These are phyloP conservation scores for Biston betularia DNA, from an alignment of 2,888 invertebrate species.

Conservation along the genomic window DNA sequence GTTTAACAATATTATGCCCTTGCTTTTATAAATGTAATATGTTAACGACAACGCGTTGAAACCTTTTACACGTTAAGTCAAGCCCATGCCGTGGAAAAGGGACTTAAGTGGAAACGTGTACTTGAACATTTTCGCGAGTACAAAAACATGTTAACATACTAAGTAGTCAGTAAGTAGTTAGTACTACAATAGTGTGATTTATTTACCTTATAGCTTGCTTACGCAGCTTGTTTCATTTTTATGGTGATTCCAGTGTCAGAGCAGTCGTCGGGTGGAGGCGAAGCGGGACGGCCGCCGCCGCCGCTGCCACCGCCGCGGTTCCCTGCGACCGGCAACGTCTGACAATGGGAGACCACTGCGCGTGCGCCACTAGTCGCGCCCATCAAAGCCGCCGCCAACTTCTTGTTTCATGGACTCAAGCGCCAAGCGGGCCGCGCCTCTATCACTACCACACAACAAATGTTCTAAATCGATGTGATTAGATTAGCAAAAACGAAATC, in stretches of 20 bases:
- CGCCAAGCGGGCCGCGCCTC: constrained; percentile 78
- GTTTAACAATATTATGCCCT: too few species aligned
- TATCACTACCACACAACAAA: constrained; percentile 84
- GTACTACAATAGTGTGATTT: too few species aligned
- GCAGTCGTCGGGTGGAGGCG: constrained; percentile 92
- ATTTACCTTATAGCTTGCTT: neutral
- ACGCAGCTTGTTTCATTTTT: neutral
- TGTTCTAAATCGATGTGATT: constrained; percentile 86
- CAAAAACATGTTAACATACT: too few species aligned
- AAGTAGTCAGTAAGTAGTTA: too few species aligned
- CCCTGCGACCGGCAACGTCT: constrained; percentile 91
- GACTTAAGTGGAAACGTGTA: too few species aligned
- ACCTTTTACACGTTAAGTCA: too few species aligned
- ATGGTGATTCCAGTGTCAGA: constrained; percentile 91
- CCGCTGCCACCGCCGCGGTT: constrained; percentile 93
- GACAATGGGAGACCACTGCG: constrained; percentile 90
- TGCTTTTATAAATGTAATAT: too few species aligned
- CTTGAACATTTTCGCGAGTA: too few species aligned
- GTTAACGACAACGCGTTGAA: too few species aligned
- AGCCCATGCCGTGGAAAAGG: too few species aligned
- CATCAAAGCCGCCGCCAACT: constrained; percentile 89
- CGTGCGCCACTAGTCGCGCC: constrained; percentile 87
- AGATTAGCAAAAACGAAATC: constrained; percentile 77
- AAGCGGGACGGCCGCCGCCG: constrained; percentile 91
- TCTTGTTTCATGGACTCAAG: constrained; percentile 89